Percentiles rank a stretch among this genome's conserved stretches.
Evolutionary conservation across 2,113 vertebrate species (phyloP).

Genomic region (Mirounga angustirostris): DNA sequence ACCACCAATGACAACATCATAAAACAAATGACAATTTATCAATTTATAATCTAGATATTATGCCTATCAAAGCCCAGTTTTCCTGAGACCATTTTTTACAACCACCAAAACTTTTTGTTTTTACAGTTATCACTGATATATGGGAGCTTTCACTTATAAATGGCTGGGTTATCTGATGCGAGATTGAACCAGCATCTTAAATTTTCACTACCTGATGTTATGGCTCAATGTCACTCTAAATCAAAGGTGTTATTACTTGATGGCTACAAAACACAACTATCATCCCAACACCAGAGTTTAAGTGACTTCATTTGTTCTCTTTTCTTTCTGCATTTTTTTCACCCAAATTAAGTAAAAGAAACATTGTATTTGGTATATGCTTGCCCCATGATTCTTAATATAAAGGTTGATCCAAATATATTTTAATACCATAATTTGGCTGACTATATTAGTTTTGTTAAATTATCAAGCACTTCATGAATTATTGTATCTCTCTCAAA

Average conservation of each 20-base stretch:
- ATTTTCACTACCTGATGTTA: conserved; percentile 40
- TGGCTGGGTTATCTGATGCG: conserved; percentile 17
- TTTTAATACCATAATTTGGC: neutral
- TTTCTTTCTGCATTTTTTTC: neutral
- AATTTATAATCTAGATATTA: neutral
- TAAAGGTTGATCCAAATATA: neutral
- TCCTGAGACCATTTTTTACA: conserved; percentile 27
- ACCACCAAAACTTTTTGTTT: conserved; percentile 12
- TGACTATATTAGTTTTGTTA: neutral
- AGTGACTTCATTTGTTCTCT: neutral
- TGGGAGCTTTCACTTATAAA: conserved; percentile 32
- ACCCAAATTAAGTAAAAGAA: conserved; percentile 1
- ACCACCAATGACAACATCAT: neutral
- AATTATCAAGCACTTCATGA: neutral
- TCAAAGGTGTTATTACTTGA: conserved; percentile 37
- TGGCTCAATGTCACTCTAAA: conserved; percentile 42
- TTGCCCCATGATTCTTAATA: neutral
- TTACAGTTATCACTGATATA: conserved; percentile 24
- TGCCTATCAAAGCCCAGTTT: neutral
- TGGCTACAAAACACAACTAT: conserved; percentile 31
- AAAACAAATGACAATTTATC: conserved; percentile 24
- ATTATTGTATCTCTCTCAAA: neutral
- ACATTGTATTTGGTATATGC: neutral
- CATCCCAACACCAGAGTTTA: neutral
- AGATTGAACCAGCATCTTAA: conserved; percentile 50